Conservation (phyloP, 2,797 vertebrate species). For the Allobates femoralis region DNA sequence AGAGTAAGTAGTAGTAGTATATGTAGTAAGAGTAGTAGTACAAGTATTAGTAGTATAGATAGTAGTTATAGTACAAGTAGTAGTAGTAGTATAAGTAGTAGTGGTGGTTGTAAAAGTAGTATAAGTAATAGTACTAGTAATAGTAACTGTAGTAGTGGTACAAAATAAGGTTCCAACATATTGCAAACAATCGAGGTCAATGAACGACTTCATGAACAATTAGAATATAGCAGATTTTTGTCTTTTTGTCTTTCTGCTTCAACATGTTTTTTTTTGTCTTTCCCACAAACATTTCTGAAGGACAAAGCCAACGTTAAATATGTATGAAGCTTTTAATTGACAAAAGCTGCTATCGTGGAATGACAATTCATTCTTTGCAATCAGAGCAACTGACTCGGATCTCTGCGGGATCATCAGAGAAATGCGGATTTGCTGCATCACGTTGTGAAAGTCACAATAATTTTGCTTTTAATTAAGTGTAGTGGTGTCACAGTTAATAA, state of each 20-base stretch:
- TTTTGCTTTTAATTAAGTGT: constrained; percentile 50
- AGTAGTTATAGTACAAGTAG: too few relatives aligned
- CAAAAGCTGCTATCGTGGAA: constrained; percentile 49
- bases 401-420: constrained; percentile 50
- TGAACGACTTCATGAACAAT: neutral
- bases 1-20: too few relatives aligned
- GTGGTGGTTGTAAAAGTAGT: too few relatives aligned
- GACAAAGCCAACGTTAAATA: constrained; percentile 53
- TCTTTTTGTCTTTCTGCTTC: neutral
- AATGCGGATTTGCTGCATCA: constrained; percentile 39
- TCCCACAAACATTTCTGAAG: constrained; percentile 53
- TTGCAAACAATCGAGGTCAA: neutral
- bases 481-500: constrained; percentile 10
- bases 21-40: too few relatives aligned
- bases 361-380: constrained; percentile 43
- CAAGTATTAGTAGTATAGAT: too few relatives aligned
- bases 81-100: too few relatives aligned
- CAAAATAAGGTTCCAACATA: neutral
- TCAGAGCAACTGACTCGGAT: constrained; percentile 52
- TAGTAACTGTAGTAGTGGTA: neutral
- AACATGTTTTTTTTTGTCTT: constrained; percentile 31
- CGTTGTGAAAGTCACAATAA: constrained; percentile 49
- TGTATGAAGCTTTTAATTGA: constrained; percentile 58
- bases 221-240: neutral
- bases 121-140: too few relatives aligned